Conservation (phyloP, 2,797 vertebrate species). For the Notolepis coatsorum region DNA sequence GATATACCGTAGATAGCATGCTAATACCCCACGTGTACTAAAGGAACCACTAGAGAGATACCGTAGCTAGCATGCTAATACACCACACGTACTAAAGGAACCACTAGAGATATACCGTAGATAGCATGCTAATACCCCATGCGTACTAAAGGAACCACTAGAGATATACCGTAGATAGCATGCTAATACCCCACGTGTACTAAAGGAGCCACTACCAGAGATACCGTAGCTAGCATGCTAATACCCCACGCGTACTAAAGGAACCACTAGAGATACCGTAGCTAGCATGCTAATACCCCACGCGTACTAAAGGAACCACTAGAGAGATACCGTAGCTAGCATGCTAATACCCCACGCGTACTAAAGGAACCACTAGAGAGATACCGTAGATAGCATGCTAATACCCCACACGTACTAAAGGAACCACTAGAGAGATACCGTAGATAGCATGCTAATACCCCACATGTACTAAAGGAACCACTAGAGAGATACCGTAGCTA, state of each 20-base stretch:
- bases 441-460: slow-evolving; percentile 19
- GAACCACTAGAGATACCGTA: background rate
- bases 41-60: background rate
- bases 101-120: background rate
- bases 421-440: background rate
- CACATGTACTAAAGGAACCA: background rate
- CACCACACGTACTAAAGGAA: background rate
- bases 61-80: slow-evolving; percentile 20
- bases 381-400: slow-evolving; percentile 23
- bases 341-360: slow-evolving; percentile 5
- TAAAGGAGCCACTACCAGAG: background rate
- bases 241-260: background rate
- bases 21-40: background rate
- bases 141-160: background rate
- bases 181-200: background rate
- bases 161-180: slow-evolving; percentile 16
- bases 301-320: background rate
- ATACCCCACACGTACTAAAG: background rate
- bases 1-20: slow-evolving; percentile 24
- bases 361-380: background rate
- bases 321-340: slow-evolving; percentile 7
- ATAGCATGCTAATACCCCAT: slow-evolving; percentile 21
- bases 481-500: background rate
- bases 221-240: slow-evolving; percentile 22
- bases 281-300: slow-evolving; percentile 22